Base-by-base conservation (phyloP, 1,140 invertebrate genomes). In the Hycleus phaleratus region DNA sequence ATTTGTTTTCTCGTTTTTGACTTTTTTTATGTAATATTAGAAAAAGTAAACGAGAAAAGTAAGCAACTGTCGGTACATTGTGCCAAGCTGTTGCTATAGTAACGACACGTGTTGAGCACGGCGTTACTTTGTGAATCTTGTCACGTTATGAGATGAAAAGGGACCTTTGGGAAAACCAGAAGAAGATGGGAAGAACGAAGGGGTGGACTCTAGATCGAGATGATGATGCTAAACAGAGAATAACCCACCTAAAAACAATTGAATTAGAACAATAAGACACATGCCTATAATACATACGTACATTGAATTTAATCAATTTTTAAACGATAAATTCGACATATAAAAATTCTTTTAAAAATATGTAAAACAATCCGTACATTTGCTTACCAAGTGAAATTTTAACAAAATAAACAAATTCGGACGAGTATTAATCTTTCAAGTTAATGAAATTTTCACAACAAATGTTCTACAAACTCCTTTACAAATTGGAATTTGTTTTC, bases 101-200 rank as follows among this genome's bases (percentile, higher is more conserved):
- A 68, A 73, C 71, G 71, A 73, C 71, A 73, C 71, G 71, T 73
- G 71, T 73, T 73, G 70, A 72, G 64, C 67, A 65, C 64, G 62
- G 68, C 65, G 69, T 71, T 71, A 71, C 68, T 71, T 73, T 73
- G 69, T 66, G 69, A 73, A 71, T 73, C 71, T 71, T 73, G 70
- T 73, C 71, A 73, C 71, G 71, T 73, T 70, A 66, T 64, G 59
- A 73, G 71, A 71, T 71, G 70, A 73, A 73, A 73, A 73, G 67
- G 70, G 69, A 68, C 68, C 67, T 64, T 53, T 65, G 68, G 68
- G 67, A 70, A 63, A 63, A 60, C 57, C 58, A 66, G 62, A 67
- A 67, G 56, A 64, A 70, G 18, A 18, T 65, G 63, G 60, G 60
- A 44, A 46, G 53, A 62, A 61, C 53, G 59, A 57, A 61, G 46